These are phyloP conservation scores for Rhipidura dahli DNA, from an alignment of 2,113 vertebrate species.

Conservation along the genomic window DNA sequence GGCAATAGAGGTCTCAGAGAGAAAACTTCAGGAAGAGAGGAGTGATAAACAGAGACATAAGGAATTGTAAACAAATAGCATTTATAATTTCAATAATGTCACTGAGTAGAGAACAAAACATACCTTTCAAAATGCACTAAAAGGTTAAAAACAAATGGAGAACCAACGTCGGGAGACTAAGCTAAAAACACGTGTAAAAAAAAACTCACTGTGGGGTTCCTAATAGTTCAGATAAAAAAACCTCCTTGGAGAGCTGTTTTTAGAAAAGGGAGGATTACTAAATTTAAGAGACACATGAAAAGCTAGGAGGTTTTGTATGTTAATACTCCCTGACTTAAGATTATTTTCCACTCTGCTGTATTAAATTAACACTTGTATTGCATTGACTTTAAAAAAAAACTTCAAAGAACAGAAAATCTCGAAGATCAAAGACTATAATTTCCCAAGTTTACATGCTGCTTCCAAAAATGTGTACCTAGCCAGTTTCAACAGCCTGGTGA, in stretches of 20 bases:
- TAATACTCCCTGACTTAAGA: not conserved
- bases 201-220: not conserved
- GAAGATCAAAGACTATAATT: not conserved
- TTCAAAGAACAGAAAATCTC: conserved; percentile 25
- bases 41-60: not conserved
- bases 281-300: not conserved
- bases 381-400: not conserved
- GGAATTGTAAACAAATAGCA: not conserved
- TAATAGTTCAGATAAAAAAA: not conserved
- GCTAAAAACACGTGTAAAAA: not conserved
- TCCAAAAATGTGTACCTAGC: not conserved
- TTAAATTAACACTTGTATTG: conserved; percentile 23
- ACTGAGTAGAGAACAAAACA: not conserved
- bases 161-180: not conserved
- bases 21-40: not conserved
- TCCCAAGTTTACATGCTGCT: not conserved
- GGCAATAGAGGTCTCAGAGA: not conserved
- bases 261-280: not conserved
- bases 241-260: not conserved
- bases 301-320: not conserved
- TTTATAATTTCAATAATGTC: not conserved
- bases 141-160: not conserved
- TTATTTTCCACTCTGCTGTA: not conserved
- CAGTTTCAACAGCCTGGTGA: not conserved
- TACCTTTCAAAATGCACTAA: not conserved